Conservation (phyloP, 2,888 invertebrate genomes). For the Parascotia fuliginaria region DNA sequence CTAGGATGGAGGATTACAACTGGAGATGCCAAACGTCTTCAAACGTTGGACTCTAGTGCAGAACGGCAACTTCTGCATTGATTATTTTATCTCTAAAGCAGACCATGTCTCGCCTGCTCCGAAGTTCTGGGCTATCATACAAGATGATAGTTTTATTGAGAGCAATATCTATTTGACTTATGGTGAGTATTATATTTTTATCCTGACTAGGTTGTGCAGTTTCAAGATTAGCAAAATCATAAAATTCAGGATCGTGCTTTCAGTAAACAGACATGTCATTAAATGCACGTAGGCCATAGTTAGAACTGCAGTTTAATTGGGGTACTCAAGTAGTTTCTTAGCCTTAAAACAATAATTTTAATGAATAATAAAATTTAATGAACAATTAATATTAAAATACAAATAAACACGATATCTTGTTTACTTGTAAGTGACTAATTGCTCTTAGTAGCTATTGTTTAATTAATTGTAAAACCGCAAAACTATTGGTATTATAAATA, state of each 20-base stretch:
- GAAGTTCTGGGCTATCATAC: constrained; percentile 17
- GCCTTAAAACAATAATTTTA: too few species aligned
- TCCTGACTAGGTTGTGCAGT: too few species aligned
- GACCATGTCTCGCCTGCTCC: not conserved
- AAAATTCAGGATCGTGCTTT: too few species aligned
- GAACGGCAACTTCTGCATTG: constrained; percentile 40
- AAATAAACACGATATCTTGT: not conserved
- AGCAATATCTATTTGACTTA: constrained; percentile 30
- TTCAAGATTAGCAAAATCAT: too few species aligned
- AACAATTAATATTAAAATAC: too few species aligned
- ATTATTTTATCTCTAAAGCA: constrained; percentile 25
- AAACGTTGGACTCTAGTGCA: constrained; percentile 37
- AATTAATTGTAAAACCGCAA: not conserved
- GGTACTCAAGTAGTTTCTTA: too few species aligned
- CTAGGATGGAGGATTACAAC: constrained; percentile 38
- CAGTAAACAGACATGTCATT: too few species aligned
- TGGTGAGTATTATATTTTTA: too few species aligned
- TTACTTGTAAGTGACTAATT: not conserved
- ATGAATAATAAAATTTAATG: too few species aligned
- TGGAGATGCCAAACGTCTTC: constrained; percentile 49
- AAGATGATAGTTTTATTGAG: not conserved
- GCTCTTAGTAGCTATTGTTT: not conserved
- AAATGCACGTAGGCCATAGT: too few species aligned
- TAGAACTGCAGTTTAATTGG: too few species aligned
- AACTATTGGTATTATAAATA: too few species aligned